Percentiles rank a stretch among this genome's conserved stretches.
These are phyloP conservation scores for Malaclemys terrapin DNA, from an alignment of 2,113 vertebrate genomes.

Conservation along the genomic window DNA sequence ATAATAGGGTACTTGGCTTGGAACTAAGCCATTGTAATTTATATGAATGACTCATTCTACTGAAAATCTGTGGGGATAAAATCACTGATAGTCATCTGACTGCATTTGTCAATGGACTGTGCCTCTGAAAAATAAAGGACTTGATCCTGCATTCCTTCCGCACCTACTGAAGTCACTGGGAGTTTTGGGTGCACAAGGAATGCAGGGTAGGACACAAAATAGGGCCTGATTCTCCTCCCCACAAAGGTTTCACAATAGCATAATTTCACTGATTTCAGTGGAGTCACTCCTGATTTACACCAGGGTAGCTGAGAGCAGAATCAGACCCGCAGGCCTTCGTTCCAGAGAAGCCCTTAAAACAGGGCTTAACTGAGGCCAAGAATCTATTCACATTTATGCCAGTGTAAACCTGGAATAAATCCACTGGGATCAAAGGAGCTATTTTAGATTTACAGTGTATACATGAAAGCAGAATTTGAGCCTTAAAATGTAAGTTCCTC, in stretches of 20 bases:
- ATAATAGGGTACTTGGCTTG: conserved; percentile 29
- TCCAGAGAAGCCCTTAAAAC: conserved; percentile 22
- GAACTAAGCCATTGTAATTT: conserved; percentile 37
- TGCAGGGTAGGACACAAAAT: neutral
- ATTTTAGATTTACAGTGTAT: neutral
- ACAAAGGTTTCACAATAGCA: neutral
- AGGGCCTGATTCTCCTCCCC: neutral
- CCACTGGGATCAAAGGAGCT: neutral
- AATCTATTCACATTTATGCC: neutral
- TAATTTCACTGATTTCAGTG: neutral
- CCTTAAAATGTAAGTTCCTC: neutral
- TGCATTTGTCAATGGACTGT: conserved; percentile 18
- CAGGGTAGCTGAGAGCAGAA: neutral
- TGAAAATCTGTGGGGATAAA: conserved; percentile 50
- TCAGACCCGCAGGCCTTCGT: conserved; percentile 26
- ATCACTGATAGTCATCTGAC: conserved; percentile 16
- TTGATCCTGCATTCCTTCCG: conserved; percentile 16
- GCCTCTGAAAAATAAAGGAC: conserved; percentile 21
- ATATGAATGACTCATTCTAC: conserved; percentile 12
- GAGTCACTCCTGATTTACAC: neutral
- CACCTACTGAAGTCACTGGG: conserved; percentile 14
- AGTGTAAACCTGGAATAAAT: conserved; percentile 16
- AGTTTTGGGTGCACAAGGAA: neutral
- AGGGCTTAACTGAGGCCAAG: neutral
- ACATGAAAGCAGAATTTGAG: neutral